Base-by-base conservation (phyloP, 2,113 vertebrate genomes). In the Hydrochoerus hydrochaeris region DNA sequence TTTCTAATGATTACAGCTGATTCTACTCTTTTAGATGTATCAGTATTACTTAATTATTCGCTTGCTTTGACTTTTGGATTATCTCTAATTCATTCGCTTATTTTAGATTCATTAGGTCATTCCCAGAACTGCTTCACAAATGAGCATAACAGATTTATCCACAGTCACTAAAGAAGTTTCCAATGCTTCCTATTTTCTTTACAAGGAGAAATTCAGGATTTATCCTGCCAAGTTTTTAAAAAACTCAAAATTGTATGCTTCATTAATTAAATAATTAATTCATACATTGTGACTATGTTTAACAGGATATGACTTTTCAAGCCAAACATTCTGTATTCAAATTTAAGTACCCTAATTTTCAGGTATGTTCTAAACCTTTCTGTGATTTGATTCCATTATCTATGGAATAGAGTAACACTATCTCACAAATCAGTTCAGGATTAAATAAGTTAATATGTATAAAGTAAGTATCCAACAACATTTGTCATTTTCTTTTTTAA, bases 201-300 rank as follows among this genome's bases (percentile, higher is more conserved):
- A 9, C 80, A 82, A 94, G n/a, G n/a, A 90, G 78, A 95, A 52
- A 16, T 20, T 93, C n/a, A 92, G 92, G 30, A 92, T 94, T 75
- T 95, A 88, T n/a, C 11, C 35, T 88, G 41, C 24, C 30, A 54
- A 69, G 52, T 85, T 88, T 1, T 73, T 44, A 54, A 91, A 38
- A 91, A 35, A 17, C 19, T 91, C 54, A 90, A 94, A 89, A 84
- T n/a, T 16, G 4, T 8, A 65, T 58, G 38, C 5, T 86, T 92
- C 19, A 35, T 3, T 62, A 96, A 62, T 32, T 77, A 83, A 67
- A 85, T 83, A 93, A 97, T 65, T 67, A 85, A 84, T 87, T 90
- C 12, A 85, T 75, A 35, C 90, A 93, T 9, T 88, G 7, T 85
- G 41, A 88, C 19, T 85, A 16, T 78, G 19, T 14, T 63, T 93